phyloP scores from a whole-genome alignment of 2,888 invertebrate species.

The Villa cingulata region DNA sequence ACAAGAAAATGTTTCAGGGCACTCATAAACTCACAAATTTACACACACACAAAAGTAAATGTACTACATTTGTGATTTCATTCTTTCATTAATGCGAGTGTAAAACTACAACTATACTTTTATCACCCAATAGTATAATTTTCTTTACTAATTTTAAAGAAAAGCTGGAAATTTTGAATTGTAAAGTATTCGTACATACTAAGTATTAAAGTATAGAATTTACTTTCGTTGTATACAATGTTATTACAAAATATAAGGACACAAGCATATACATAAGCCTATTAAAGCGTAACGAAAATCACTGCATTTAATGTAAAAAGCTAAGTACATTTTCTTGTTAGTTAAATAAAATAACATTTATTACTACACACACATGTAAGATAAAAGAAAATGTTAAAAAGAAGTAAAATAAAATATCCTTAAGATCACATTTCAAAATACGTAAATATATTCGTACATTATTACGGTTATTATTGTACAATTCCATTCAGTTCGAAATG shows the following conservation, averaged over 20 bases:
- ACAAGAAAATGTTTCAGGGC: no score
- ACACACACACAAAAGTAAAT: no score
- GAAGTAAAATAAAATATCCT: not conserved
- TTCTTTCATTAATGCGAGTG: not conserved
- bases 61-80: no score
- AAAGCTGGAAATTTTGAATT: not conserved
- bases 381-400: no score
- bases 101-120: not conserved
- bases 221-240: no score
- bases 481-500: no score
- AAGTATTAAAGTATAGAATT: no score
- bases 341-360: constrained; percentile 3
- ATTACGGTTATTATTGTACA: no score
- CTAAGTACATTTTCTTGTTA: constrained; percentile 8
- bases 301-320: not conserved
- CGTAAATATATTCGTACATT: no score
- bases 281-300: not conserved
- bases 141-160: not conserved
- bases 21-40: no score
- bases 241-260: no score
- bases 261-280: not conserved
- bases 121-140: not conserved
- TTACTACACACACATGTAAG: not conserved
- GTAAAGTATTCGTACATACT: no score
- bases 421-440: not conserved